Percentiles rank a stretch among this genome's conserved stretches.
phyloP scores from a whole-genome alignment of 2,888 invertebrate genomes.

The Megastigmus dorsalis region DNA sequence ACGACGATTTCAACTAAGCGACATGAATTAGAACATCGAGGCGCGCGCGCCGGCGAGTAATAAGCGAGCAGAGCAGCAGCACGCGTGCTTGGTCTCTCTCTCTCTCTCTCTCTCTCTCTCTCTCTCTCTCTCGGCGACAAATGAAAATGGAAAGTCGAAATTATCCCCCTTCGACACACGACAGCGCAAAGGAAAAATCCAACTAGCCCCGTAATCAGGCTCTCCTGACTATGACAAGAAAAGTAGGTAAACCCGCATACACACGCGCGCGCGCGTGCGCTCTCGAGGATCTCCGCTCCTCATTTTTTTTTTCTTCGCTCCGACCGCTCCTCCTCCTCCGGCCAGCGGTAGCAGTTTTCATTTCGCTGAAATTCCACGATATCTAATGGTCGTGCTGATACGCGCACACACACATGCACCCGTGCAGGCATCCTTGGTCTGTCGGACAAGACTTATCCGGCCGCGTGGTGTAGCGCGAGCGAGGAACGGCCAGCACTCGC shows the following conservation, averaged over 20 bases:
- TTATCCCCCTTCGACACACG: conserved; percentile 29
- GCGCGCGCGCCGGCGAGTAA: neutral
- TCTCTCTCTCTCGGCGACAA: too few relatives aligned
- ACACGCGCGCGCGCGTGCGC: neutral
- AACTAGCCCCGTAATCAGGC: conserved; percentile 41
- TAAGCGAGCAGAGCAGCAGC: neutral
- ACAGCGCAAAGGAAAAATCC: conserved; percentile 32
- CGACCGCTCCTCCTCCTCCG: neutral
- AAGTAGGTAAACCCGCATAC: conserved; percentile 47
- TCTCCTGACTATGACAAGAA: conserved; percentile 56
- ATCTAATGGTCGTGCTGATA: conserved; percentile 9
- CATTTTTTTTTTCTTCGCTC: conserved; percentile 17
- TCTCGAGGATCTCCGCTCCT: conserved; percentile 24
- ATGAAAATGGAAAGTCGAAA: conserved; percentile 56
- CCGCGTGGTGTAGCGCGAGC: conserved; percentile 54
- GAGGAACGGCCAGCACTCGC: too few relatives aligned
- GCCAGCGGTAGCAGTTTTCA: conserved; percentile 37
- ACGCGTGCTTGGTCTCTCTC: neutral
- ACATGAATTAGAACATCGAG: conserved; percentile 45
- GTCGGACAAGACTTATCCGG: conserved; percentile 70
- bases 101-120: too few relatives aligned
- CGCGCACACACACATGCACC: neutral
- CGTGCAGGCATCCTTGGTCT: conserved; percentile 48
- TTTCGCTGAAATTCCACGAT: conserved; percentile 49
- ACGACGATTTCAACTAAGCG: conserved; percentile 25